Percentiles rank a stretch among this genome's conserved stretches.
phyloP scores from a whole-genome alignment of 2,888 invertebrate species.

The Sericinus montela region DNA sequence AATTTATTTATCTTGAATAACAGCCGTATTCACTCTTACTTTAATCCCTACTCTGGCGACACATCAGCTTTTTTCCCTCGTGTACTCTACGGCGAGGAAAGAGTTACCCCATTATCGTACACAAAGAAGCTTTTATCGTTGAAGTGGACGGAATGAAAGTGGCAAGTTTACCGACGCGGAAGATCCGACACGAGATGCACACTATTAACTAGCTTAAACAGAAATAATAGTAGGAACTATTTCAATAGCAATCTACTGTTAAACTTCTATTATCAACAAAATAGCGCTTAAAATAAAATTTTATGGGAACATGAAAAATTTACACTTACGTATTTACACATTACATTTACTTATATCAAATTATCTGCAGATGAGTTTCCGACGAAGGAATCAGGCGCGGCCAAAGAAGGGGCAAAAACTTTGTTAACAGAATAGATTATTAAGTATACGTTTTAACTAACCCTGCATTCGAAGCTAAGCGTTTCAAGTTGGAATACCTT shows the following conservation, averaged over 20 bases:
- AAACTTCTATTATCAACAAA: no score
- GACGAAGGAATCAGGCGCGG: no score
- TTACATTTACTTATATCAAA: no score
- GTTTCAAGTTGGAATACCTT: no score
- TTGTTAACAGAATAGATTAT: no score
- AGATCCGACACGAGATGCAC: slow-evolving; percentile 19
- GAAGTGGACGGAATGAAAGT: slow-evolving; percentile 33
- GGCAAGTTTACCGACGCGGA: slow-evolving; percentile 14
- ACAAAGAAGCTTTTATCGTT: slow-evolving; percentile 70
- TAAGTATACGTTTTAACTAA: no score
- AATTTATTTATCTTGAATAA: not conserved
- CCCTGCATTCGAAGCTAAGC: no score
- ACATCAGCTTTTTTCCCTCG: slow-evolving; percentile 32
- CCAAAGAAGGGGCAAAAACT: no score
- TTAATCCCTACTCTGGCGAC: slow-evolving; percentile 3
- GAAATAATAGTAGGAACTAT: slow-evolving; percentile 1
- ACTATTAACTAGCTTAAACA: slow-evolving; percentile 15
- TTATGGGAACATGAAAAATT: no score
- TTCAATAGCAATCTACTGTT: not conserved
- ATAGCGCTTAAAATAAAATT: no score
- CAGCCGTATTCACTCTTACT: slow-evolving; percentile 1
- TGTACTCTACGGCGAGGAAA: slow-evolving; percentile 56
- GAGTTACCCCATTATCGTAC: slow-evolving; percentile 46
- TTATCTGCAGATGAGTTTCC: no score
- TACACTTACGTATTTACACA: no score